phyloP scores from a whole-genome alignment of 1,140 invertebrate genomes.

The Manduca sexta region DNA sequence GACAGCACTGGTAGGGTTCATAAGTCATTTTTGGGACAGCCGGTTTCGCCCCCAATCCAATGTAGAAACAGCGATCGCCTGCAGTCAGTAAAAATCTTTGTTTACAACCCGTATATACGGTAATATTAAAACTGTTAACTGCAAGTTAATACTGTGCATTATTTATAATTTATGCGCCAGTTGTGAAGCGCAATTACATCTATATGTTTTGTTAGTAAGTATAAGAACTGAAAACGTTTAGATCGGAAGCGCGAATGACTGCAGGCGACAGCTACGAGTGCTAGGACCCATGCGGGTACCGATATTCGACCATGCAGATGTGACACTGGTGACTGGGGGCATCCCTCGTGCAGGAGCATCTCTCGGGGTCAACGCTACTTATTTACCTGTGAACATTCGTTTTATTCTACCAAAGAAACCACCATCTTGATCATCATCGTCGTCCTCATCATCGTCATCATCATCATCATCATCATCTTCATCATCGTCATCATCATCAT shows the following conservation, averaged over 20 bases:
- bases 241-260: slow-evolving; percentile 70
- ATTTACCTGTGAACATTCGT: slow-evolving; percentile 71
- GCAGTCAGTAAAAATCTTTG: slow-evolving; percentile 75
- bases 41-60: slow-evolving; percentile 91
- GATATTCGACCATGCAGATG: slow-evolving; percentile 66
- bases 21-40: slow-evolving; percentile 84
- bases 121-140: slow-evolving; percentile 55
- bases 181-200: slow-evolving; percentile 54
- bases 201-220: slow-evolving; percentile 67
- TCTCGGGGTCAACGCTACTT: slow-evolving; percentile 54
- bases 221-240: slow-evolving; percentile 63
- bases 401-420: slow-evolving; percentile 70
- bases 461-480: slow-evolving; percentile 62
- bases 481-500: slow-evolving; percentile 61
- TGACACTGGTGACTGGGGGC: slow-evolving; percentile 45
- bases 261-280: slow-evolving; percentile 67
- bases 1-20: slow-evolving; percentile 93
- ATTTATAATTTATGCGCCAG: slow-evolving; percentile 45
- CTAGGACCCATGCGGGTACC: slow-evolving; percentile 55
- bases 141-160: slow-evolving; percentile 63
- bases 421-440: slow-evolving; percentile 72
- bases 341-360: slow-evolving; percentile 56
- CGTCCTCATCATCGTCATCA: slow-evolving; percentile 69
- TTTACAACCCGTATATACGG: slow-evolving; percentile 60
- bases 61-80: slow-evolving; percentile 97